These are phyloP conservation scores for Albula glossodonta DNA, from an alignment of 2,113 vertebrate genomes.

Conservation along the genomic window DNA sequence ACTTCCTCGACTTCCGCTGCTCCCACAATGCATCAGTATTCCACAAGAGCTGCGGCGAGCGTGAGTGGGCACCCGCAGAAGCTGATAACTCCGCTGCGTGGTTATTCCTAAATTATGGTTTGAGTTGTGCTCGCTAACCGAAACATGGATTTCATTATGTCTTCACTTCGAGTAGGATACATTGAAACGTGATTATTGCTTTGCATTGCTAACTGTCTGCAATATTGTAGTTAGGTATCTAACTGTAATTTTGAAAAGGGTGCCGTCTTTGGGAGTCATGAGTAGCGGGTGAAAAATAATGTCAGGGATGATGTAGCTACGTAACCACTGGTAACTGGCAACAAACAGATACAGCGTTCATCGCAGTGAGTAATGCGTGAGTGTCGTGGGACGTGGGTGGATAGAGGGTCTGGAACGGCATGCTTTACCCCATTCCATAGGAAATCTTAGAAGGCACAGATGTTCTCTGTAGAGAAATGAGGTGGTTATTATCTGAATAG, in stretches of 20 bases:
- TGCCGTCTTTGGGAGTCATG: neutral
- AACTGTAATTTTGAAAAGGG: neutral
- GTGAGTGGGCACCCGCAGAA: neutral
- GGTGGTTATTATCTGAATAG: no score
- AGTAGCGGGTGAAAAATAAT: neutral
- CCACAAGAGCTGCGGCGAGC: neutral
- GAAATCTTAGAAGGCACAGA: conserved; percentile 31
- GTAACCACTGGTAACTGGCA: conserved; percentile 54
- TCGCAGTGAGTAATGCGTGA: conserved; percentile 50
- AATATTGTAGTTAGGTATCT: no score
- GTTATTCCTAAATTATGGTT: neutral
- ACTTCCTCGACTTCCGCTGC: conserved; percentile 73
- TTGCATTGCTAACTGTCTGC: no score
- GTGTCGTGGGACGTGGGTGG: conserved; percentile 28
- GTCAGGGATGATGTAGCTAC: conserved; percentile 39
- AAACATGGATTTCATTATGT: neutral
- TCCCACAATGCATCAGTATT: conserved; percentile 51
- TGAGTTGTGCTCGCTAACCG: neutral
- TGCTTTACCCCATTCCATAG: neutral
- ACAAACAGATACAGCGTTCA: conserved; percentile 56
- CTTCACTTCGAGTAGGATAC: neutral
- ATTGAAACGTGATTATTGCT: neutral
- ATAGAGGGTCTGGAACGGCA: neutral
- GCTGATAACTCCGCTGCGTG: neutral
- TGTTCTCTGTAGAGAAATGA: conserved; percentile 31